These are phyloP conservation scores for Phylloscopus whistleri DNA, from an alignment of 2,113 vertebrate genomes.

Conservation along the genomic window DNA sequence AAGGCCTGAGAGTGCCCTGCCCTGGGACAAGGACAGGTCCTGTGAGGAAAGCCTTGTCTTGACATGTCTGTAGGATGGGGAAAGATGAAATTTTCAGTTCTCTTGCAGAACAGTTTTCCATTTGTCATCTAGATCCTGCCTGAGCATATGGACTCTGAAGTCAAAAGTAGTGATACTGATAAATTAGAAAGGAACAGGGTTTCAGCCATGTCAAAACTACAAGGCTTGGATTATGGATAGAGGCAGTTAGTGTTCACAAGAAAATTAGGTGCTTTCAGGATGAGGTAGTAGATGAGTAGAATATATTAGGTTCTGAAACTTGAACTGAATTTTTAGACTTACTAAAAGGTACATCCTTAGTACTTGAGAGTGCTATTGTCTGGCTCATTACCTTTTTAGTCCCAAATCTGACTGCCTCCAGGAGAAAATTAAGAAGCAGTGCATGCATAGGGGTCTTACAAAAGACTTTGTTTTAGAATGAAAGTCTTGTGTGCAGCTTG, in stretches of 20 bases:
- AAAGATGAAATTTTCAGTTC: neutral
- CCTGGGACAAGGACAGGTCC: neutral
- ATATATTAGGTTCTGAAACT: neutral
- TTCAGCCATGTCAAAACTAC: neutral
- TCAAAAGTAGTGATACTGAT: neutral
- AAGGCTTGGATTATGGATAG: neutral
- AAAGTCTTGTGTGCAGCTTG: neutral
- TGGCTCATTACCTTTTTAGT: neutral
- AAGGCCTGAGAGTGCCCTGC: neutral
- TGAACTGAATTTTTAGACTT: neutral
- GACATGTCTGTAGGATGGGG: neutral
- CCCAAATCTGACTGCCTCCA: neutral
- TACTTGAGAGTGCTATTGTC: neutral
- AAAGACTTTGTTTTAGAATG: neutral
- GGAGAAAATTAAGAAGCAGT: neutral
- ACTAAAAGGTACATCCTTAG: neutral
- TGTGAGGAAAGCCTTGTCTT: neutral
- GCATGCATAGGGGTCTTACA: neutral
- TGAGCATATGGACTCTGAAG: neutral
- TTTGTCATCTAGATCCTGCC: neutral
- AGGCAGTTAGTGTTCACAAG: neutral
- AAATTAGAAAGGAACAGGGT: neutral
- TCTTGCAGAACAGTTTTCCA: neutral
- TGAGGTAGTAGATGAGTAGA: neutral
- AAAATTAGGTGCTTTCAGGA: neutral